A percentile compares a stretch with the other conserved stretches of the same genome.
Evolutionary conservation across 1,140 invertebrate species (phyloP).

Genomic region (Eumaeus atala): DNA sequence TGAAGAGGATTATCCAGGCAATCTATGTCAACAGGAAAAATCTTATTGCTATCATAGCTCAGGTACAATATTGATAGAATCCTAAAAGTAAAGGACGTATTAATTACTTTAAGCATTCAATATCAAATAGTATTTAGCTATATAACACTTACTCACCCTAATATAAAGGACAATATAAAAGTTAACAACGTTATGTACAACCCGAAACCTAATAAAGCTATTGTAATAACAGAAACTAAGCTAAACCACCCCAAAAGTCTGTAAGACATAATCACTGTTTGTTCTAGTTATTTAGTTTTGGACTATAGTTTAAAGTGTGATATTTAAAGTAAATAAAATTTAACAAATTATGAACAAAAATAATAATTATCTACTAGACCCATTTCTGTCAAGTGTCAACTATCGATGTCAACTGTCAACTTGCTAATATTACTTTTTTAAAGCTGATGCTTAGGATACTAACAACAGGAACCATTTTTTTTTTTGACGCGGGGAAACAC

Average conservation of each 20-base stretch:
- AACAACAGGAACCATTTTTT: no score
- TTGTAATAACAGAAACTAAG: conserved; percentile 54
- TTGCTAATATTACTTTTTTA: no score
- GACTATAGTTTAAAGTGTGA: background rate
- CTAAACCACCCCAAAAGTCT: conserved; percentile 54
- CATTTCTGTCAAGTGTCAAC: background rate
- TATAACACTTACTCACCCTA: conserved; percentile 46
- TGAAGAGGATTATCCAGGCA: conserved; percentile 58
- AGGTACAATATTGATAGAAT: conserved; percentile 52
- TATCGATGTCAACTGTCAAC: conserved; percentile 9
- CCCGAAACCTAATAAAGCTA: conserved; percentile 55
- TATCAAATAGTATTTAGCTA: conserved; percentile 2
- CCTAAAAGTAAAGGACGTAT: conserved; percentile 34
- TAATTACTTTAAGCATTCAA: background rate
- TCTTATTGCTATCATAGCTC: conserved; percentile 52
- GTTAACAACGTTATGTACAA: conserved; percentile 53
- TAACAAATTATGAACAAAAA: conserved; percentile 19
- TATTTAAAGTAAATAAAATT: conserved; percentile 10
- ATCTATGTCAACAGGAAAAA: conserved; percentile 54
- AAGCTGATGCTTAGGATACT: no score
- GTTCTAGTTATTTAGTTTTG: background rate
- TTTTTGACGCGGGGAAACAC: no score
- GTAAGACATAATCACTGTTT: conserved; percentile 30
- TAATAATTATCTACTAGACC: conserved; percentile 21
- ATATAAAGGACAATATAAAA: conserved; percentile 51